Base-by-base conservation (phyloP, 2,797 vertebrate species). In the Antennarius maculatus region DNA sequence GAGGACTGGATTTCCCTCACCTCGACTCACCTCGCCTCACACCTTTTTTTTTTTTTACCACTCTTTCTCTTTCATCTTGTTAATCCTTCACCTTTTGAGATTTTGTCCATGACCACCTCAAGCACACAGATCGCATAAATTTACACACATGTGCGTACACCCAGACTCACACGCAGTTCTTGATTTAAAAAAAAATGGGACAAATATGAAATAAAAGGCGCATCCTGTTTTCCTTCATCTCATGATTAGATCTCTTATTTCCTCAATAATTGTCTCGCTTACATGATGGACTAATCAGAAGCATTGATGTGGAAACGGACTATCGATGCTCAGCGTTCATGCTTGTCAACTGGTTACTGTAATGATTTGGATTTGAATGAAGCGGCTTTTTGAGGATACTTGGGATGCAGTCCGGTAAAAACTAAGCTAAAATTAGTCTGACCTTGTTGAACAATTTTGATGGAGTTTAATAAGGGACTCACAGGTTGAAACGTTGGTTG, bases 251-350 rank as follows among this genome's bases (percentile, higher is more conserved):
- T 63, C 63, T 81, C 78, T 84, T 52, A 79, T 85, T 78, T 83
- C 69, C 68, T 86, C 71, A 79, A 64, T 75, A 42, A 50, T 28
- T 16, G 67, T 57, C 54, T 74, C 42, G 46, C 63, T 68, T 63
- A 81, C 73, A 58, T 37, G 58, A 84, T 78, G 23, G 56, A 67
- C 76, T 81, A 84, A 89, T 87, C 66, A 43, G 72, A 83, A 61
- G 69, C 79, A 48, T 84, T 53, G 55, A 81, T 70, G 80, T 80
- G 76, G 70, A 87, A 87, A 85, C 68, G 58, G 55, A 45, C 50
- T 45, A 67, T 67, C 81, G 79, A 85, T 82, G 81, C 77, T 47
- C 49, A 50, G 37, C 7, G 16, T 69, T 50, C 0, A 13, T 23
- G 34, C 58, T 74, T 37, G 69, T 79, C 65, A 65, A 79, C 65